phyloP scores from a whole-genome alignment of 2,888 invertebrate species.

The Tetrapedia diversipes region DNA sequence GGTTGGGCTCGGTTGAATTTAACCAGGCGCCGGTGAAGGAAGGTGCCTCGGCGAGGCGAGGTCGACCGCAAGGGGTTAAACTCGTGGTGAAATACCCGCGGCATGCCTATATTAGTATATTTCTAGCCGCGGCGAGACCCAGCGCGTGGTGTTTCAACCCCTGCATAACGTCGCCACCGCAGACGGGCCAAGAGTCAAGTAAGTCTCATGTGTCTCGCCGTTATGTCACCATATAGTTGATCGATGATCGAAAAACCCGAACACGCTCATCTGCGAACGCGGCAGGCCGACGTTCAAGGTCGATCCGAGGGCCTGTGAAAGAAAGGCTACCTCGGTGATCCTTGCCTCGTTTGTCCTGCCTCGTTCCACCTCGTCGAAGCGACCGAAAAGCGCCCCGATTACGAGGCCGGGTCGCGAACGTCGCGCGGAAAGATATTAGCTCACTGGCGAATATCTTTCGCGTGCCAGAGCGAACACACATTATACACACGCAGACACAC shows the following conservation, averaged over 20 bases:
- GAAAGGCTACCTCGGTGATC: too few species aligned
- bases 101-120: constrained; percentile 80
- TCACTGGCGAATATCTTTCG: constrained; percentile 27
- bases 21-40: too few species aligned
- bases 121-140: constrained; percentile 89
- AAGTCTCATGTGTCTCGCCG: constrained; percentile 83
- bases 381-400: constrained; percentile 13
- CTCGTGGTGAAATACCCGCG: constrained; percentile 68
- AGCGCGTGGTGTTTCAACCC: constrained; percentile 89
- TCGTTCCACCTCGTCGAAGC: constrained; percentile 36
- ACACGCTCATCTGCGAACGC: constrained; percentile 29
- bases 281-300: constrained; percentile 38
- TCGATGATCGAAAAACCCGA: constrained; percentile 47
- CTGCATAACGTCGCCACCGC: constrained; percentile 89
- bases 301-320: neutral
- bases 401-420: constrained; percentile 17
- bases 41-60: too few species aligned
- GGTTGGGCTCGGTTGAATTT: too few species aligned
- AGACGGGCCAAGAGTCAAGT: constrained; percentile 88
- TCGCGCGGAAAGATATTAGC: constrained; percentile 31
- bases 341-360: too few species aligned
- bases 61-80: constrained; percentile 48
- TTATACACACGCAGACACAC: neutral
- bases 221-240: constrained; percentile 64
- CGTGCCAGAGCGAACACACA: constrained; percentile 10